A percentile compares a stretch with the other conserved stretches of the same genome.
These are phyloP conservation scores for Halichondria panicea DNA, from an alignment of 37 sponge, comb jelly and placozoan genomes.

Conservation along the genomic window DNA sequence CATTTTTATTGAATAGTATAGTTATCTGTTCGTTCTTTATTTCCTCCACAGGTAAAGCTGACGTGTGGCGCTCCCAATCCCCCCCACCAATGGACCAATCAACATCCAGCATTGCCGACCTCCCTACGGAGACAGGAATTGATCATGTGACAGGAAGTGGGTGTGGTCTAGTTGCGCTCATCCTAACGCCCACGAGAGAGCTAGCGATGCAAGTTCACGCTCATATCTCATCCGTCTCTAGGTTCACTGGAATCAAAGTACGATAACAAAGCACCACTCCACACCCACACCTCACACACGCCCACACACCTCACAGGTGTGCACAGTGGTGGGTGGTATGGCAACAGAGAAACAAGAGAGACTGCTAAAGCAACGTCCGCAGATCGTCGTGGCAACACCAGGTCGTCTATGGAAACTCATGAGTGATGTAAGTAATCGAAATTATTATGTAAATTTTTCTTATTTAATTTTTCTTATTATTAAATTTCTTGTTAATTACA, in stretches of 20 bases:
- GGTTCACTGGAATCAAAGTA: slow-evolving; percentile 82
- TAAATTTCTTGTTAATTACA: slow-evolving; percentile 18
- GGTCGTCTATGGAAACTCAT: slow-evolving; percentile 92
- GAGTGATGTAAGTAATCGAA: slow-evolving; percentile 53
- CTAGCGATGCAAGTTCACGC: slow-evolving; percentile 86
- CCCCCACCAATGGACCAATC: too few relatives aligned
- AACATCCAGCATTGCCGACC: too few relatives aligned
- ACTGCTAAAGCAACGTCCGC: slow-evolving; percentile 70
- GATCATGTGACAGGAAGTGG: slow-evolving; percentile 1
- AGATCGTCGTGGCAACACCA: slow-evolving; percentile 94
- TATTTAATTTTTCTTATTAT: neutral
- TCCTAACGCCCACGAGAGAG: slow-evolving; percentile 93
- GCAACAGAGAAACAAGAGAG: slow-evolving; percentile 89
- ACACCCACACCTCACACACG: neutral
- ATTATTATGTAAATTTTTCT: neutral
- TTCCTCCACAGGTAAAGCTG: neutral
- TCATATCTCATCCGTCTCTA: slow-evolving; percentile 74
- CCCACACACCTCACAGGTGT: slow-evolving; percentile 47
- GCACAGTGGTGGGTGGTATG: slow-evolving; percentile 95
- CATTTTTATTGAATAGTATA: too few relatives aligned
- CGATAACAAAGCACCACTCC: neutral
- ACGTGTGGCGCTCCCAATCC: too few relatives aligned
- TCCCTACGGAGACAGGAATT: too few relatives aligned
- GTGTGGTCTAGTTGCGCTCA: slow-evolving; percentile 56
- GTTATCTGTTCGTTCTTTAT: too few relatives aligned